phyloP scores from a whole-genome alignment of 2,113 vertebrate genomes.

The Gallinago media region DNA sequence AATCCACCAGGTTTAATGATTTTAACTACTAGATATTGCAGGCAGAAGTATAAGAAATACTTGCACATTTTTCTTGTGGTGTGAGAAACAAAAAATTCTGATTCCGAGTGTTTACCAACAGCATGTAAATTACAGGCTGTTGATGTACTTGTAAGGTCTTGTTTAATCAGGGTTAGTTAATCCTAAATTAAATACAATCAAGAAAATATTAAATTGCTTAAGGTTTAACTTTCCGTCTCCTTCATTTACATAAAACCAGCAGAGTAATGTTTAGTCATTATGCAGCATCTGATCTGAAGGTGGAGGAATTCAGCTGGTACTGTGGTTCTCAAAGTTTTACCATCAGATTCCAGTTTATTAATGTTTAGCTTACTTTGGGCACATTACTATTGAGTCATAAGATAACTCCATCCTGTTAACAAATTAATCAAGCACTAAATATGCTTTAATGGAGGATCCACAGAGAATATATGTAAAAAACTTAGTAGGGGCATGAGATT shows the following conservation, averaged over 20 bases:
- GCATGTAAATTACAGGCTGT: neutral
- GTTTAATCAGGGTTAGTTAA: constrained; percentile 45
- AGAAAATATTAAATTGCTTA: constrained; percentile 22
- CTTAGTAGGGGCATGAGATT: neutral
- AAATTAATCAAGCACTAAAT: constrained; percentile 50
- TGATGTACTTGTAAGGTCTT: constrained; percentile 19
- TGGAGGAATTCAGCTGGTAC: constrained; percentile 11
- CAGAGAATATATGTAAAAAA: neutral
- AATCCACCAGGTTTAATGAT: neutral
- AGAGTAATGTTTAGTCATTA: constrained; percentile 22
- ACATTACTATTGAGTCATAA: constrained; percentile 8
- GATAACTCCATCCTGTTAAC: constrained; percentile 13
- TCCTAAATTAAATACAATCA: constrained; percentile 22
- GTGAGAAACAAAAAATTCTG: neutral
- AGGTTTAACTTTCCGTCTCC: neutral
- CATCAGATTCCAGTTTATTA: constrained; percentile 36
- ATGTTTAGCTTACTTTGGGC: neutral
- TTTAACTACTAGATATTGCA: neutral
- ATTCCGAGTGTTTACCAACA: constrained; percentile 23
- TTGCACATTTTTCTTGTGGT: neutral
- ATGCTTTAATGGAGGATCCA: neutral
- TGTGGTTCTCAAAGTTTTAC: constrained; percentile 29
- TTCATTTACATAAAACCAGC: constrained; percentile 25
- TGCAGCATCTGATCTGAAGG: constrained; percentile 39
- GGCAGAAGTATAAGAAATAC: neutral